A percentile compares a stretch with the other conserved stretches of the same genome.
Evolutionary conservation across 2,113 vertebrate genomes (phyloP).

Genomic region (Hippocampus zosterae): DNA sequence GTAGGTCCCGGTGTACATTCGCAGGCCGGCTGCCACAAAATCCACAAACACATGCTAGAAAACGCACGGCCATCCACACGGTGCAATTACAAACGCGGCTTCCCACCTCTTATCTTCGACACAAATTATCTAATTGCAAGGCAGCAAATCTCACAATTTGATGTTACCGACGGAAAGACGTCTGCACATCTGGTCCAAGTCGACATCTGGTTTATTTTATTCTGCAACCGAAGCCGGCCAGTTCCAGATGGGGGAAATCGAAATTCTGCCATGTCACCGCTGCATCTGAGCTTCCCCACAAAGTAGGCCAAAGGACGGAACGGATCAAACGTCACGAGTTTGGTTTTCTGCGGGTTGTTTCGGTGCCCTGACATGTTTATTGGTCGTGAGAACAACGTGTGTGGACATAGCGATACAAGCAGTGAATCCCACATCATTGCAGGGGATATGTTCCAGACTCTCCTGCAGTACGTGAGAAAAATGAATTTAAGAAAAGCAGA

Average conservation of each 20-base stretch:
- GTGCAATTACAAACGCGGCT: neutral
- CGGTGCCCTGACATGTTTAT: too few relatives aligned
- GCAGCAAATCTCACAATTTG: slow-evolving; percentile 10
- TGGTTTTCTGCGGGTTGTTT: too few relatives aligned
- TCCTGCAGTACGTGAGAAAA: too few relatives aligned
- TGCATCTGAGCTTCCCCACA: neutral
- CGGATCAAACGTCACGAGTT: neutral
- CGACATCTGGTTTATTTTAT: slow-evolving; percentile 12
- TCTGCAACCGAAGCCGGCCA: neutral
- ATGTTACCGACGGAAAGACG: slow-evolving; percentile 3
- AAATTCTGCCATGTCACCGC: neutral
- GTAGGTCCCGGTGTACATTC: neutral
- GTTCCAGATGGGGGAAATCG: slow-evolving; percentile 2
- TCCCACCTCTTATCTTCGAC: slow-evolving; percentile 16
- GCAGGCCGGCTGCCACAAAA: slow-evolving; percentile 26
- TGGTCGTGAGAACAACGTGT: too few relatives aligned
- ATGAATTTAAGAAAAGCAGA: too few relatives aligned
- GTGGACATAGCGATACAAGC: too few relatives aligned
- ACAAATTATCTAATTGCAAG: slow-evolving; percentile 18
- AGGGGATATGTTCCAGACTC: too few relatives aligned
- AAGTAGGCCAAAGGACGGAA: neutral
- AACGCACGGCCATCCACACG: slow-evolving; percentile 22
- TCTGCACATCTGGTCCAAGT: slow-evolving; percentile 6
- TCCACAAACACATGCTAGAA: slow-evolving; percentile 39
- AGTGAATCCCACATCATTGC: too few relatives aligned